Conservation (phyloP, 2,113 vertebrate species). For the Actinemys pallida region DNA sequence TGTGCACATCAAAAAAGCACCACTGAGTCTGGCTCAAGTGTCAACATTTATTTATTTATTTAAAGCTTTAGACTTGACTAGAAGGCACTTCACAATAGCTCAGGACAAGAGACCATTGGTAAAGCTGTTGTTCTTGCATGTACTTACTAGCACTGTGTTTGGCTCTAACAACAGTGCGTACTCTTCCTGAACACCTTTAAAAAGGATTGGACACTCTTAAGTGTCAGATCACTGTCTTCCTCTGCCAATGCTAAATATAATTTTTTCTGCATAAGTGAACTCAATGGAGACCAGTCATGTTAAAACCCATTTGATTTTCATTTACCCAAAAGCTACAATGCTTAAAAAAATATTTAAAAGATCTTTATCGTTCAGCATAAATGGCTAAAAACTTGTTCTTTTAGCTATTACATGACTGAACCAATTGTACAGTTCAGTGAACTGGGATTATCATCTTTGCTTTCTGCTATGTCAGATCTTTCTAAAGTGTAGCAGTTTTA, state of each 20-base stretch:
- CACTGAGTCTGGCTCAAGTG: conserved; percentile 7
- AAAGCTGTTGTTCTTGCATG: not conserved
- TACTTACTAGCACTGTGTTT: conserved; percentile 1
- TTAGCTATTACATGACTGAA: not conserved
- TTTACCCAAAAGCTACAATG: not conserved
- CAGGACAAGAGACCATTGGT: not conserved
- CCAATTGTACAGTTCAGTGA: not conserved
- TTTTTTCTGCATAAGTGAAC: conserved; percentile 15
- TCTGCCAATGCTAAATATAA: conserved; percentile 49
- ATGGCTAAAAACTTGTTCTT: conserved; percentile 18
- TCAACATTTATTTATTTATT: not conserved
- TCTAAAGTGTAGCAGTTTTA: not conserved
- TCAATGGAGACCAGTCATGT: conserved; percentile 37
- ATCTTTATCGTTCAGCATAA: not conserved
- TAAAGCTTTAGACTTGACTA: conserved; percentile 35
- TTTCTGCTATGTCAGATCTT: not conserved
- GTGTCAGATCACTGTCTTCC: not conserved
- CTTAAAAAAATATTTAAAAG: not conserved
- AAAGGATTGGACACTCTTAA: not conserved
- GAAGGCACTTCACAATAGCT: not conserved
- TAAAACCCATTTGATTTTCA: conserved; percentile 33
- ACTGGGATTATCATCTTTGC: not conserved
- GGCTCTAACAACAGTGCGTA: conserved; percentile 4
- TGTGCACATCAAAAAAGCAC: conserved; percentile 10
- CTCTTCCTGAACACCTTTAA: conserved; percentile 1